Base-by-base conservation (phyloP, 2,113 vertebrate genomes). In the Equus przewalskii region DNA sequence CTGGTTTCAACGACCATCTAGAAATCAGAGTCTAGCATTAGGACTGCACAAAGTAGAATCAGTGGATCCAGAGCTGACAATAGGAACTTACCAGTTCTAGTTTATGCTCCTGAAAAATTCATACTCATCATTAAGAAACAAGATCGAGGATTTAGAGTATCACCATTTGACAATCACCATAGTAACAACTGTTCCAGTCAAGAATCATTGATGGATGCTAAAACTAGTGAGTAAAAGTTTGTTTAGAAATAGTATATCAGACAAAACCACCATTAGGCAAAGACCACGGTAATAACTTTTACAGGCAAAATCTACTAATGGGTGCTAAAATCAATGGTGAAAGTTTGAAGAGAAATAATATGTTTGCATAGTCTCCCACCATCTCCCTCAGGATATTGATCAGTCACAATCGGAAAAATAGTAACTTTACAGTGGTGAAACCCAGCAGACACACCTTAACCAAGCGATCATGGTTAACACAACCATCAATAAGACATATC, bases 181-280 rank as follows among this genome's bases (percentile, higher is more conserved):
- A 64, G 3, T 46, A 54, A 41, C 84, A 78, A 70, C 6, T 85
- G 3, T 62, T 79, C 26, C 6, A 44, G 30, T 81, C 15, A 56
- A 73, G 60, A 88, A 58, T 88, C 9, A 90, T 80, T 44, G 91
- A 33, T 36, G 12, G 11, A 88, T 44, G 58, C 26, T 88, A 69
- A 81, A 72, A 65, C 80, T 19, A 58, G 2, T 44, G 5, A 75
- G 15, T 60, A 49, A 58, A 87, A 70, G 12, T 49, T 67, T 64
- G 2, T 44, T 70, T 36, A 79, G 28, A 84, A 84, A 72, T 2
- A 87, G 15, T 11, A 6, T n/a, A 36, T 65, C 16, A 72, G 65
- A 90, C 26, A 94, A 94, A 93, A 76, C 85, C 12, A 72, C 26
- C 44, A n/a, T 60, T 83, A 73, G 64, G 15, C 65, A 86, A 96